A percentile compares a stretch with the other conserved stretches of the same genome.
Conservation (phyloP, 2,888 invertebrate species). For the Cataglyphis albicans region DNA sequence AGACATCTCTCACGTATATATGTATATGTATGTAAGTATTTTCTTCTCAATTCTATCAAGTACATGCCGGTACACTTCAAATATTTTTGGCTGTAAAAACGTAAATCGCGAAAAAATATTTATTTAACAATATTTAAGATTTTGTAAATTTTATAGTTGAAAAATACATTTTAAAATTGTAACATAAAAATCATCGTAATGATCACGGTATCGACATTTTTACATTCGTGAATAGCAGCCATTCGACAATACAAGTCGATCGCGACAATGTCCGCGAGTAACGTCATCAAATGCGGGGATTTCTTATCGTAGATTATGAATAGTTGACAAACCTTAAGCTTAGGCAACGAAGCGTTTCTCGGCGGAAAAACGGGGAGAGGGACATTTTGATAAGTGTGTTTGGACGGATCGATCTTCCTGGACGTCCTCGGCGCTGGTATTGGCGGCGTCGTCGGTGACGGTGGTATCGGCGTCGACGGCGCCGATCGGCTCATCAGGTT, state of each 20-base stretch:
- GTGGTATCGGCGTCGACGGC: slow-evolving; percentile 27
- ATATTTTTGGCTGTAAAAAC: neutral
- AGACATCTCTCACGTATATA: neutral
- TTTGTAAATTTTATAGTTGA: neutral
- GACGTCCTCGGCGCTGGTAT: slow-evolving; percentile 80
- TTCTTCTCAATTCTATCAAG: neutral
- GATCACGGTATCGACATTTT: neutral
- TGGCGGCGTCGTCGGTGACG: slow-evolving; percentile 57
- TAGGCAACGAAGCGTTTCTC: slow-evolving; percentile 75
- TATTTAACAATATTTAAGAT: neutral
- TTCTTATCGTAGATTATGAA: slow-evolving; percentile 69
- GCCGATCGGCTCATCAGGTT: neutral
- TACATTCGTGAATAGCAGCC: neutral
- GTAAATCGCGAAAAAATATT: neutral
- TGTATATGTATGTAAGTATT: neutral
- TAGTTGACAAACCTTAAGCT: slow-evolving; percentile 82
- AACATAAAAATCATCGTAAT: neutral
- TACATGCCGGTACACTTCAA: neutral
- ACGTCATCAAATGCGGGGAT: slow-evolving; percentile 66
- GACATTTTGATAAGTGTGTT: slow-evolving; percentile 87
- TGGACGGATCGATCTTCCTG: slow-evolving; percentile 80
- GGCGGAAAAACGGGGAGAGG: slow-evolving; percentile 86
- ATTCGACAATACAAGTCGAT: slow-evolving; percentile 9
- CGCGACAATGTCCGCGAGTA: slow-evolving; percentile 70
- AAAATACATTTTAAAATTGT: no score